Evolutionary conservation across 1,140 invertebrate genomes (phyloP).

Genomic region (Eupristina koningsbergeri): DNA sequence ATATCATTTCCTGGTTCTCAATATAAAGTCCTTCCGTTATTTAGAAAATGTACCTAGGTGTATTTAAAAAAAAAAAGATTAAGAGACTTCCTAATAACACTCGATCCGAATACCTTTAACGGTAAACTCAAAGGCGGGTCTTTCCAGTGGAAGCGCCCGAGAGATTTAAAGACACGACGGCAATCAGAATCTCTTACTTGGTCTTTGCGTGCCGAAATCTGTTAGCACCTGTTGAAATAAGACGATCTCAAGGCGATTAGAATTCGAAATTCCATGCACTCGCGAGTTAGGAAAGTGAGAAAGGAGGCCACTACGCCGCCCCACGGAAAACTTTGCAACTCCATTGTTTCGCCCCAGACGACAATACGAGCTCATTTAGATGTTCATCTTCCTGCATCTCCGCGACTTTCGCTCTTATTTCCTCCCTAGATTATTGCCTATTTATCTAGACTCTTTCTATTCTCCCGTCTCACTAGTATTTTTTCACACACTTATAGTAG

Average conservation of each 20-base stretch:
- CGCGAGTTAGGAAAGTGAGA: not conserved
- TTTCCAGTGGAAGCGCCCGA: not conserved
- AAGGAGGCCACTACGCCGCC: slow-evolving; percentile 15
- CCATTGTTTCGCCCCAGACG: slow-evolving; percentile 10
- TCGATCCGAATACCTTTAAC: not conserved
- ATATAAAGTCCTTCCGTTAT: not conserved
- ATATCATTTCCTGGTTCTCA: not conserved
- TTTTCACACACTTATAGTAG: no score
- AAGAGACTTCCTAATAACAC: not conserved
- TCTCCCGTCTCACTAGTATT: not conserved
- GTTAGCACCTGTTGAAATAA: slow-evolving; percentile 10
- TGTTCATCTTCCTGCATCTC: slow-evolving; percentile 48
- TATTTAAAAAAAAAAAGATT: not conserved
- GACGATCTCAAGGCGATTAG: slow-evolving; percentile 4
- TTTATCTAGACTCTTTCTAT: not conserved
- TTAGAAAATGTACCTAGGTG: not conserved
- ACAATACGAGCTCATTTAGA: slow-evolving; percentile 46
- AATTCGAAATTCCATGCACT: slow-evolving; percentile 25
- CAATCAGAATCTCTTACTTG: not conserved
- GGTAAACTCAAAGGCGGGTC: not conserved
- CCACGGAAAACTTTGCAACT: slow-evolving; percentile 5
- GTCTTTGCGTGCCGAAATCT: slow-evolving; percentile 19
- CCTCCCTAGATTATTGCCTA: not conserved
- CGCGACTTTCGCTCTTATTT: not conserved
- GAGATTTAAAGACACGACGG: not conserved